phyloP scores from a whole-genome alignment of 2,113 vertebrate genomes.

The Campylomormyrus numenius region DNA sequence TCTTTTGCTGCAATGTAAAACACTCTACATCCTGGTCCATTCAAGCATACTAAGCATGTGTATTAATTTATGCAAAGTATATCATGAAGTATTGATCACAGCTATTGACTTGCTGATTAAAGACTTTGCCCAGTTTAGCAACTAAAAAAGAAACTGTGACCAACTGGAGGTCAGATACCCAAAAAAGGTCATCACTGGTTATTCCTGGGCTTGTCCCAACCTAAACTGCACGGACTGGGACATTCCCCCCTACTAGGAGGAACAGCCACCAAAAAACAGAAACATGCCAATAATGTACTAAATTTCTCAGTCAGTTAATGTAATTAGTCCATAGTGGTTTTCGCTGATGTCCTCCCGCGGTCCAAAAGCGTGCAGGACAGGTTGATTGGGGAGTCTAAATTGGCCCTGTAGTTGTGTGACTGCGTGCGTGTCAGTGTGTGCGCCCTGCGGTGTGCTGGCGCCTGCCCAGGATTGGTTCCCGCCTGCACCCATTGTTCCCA shows the following conservation, averaged over 20 bases:
- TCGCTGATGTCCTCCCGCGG: fast-evolving
- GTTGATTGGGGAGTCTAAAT: too few relatives aligned
- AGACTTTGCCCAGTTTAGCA: not conserved
- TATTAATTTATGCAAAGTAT: not conserved
- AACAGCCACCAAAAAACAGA: not conserved
- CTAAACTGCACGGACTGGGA: not conserved
- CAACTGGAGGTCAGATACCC: not conserved
- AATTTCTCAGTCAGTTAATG: not conserved
- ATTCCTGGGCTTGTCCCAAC: not conserved
- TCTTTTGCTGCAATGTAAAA: not conserved
- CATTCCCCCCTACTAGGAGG: not conserved
- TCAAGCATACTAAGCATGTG: not conserved
- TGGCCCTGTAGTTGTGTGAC: too few relatives aligned
- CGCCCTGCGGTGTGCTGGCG: too few relatives aligned
- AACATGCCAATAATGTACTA: not conserved
- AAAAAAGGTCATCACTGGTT: not conserved
- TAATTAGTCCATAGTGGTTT: not conserved
- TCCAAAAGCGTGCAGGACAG: too few relatives aligned
- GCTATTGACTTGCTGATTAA: not conserved
- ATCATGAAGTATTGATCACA: not conserved
- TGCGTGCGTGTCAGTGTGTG: too few relatives aligned
- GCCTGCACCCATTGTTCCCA: too few relatives aligned
- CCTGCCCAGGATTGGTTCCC: too few relatives aligned
- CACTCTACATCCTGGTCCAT: not conserved
- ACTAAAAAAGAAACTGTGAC: not conserved